phyloP scores from a whole-genome alignment of 2,113 vertebrate genomes.

The Mobula hypostoma region DNA sequence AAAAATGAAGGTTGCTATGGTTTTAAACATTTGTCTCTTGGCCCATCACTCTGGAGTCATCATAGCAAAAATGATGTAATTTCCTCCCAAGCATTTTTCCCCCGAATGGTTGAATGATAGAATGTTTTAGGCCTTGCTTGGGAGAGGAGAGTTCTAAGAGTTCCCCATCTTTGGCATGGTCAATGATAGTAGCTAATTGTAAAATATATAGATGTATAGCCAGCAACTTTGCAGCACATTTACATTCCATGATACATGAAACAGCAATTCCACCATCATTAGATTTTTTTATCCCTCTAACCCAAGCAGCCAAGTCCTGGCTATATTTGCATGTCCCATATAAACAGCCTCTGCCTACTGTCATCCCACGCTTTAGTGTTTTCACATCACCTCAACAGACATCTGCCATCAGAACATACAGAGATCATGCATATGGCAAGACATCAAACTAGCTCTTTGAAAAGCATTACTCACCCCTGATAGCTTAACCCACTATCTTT shows the following conservation, averaged over 20 bases:
- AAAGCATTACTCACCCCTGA: not conserved
- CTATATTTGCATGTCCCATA: not conserved
- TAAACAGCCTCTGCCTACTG: not conserved
- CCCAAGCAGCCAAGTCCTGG: not conserved
- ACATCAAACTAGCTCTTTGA: not conserved
- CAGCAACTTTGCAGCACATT: not conserved
- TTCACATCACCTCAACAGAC: not conserved
- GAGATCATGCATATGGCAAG: not conserved
- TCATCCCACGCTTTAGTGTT: not conserved
- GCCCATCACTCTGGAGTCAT: not conserved
- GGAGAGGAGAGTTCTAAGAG: not conserved
- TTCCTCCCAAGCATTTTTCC: not conserved
- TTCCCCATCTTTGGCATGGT: not conserved
- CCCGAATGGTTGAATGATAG: not conserved
- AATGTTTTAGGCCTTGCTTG: not conserved
- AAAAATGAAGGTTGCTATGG: not conserved
- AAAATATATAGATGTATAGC: not conserved
- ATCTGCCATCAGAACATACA: not conserved
- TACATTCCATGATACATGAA: not conserved
- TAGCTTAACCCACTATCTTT: not conserved
- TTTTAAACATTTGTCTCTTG: not conserved
- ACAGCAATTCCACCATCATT: not conserved
- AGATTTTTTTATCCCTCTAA: not conserved
- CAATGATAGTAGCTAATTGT: not conserved
- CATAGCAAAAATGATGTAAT: not conserved